Base-by-base conservation (phyloP, 2,113 vertebrate genomes). In the Chionomys nivalis region DNA sequence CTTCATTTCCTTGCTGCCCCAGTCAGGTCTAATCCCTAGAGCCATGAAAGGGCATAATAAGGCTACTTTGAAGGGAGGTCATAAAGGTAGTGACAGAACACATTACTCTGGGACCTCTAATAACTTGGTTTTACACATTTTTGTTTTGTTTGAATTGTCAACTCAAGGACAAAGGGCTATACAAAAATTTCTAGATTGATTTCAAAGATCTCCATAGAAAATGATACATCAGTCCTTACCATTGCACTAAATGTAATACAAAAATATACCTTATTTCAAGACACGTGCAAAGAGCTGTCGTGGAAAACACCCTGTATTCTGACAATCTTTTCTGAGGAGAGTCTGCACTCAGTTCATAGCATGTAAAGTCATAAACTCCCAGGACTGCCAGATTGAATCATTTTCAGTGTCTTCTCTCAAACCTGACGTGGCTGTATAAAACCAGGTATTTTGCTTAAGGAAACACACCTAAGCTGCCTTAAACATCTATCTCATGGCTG, bases 231-330 rank as follows among this genome's bases (percentile, higher is more conserved):
- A 89, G 13, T 87, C 58, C 58, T 92, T 61, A 94, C 5, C 16
- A 70, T 9, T 58, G 94, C 78, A 70, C 75, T 36, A 85, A 89
- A 39, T 87, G 82, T 73, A 75, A 77, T 91, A 76, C 5, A 81
- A 28, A 92, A 89, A 91, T 91, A 75, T 78, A 5, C 55, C 63
- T 93, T 66, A 93, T 85, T 91, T 94, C 55, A 94, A 96, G 63
- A 96, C 82, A 93, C 24, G 36, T 94, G 55, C 10, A 10, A 76
- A 94, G 8, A 49, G 28, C 28, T 87, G 88, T 93, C 47, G 90
- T 87, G 11, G 63, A 90, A 94, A 87, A 91, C 33, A 61, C 31
- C 31, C 44, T 95, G 24, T 39, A 75, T 19, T 79, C 7, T 75
- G 82, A 89, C 55, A 96, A 65, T 79, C 66, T 79, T 92, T 78